A percentile compares a stretch with the other conserved stretches of the same genome.
These are phyloP conservation scores for Syrphus vitripennis DNA, from an alignment of 2,888 invertebrate species.

Conservation along the genomic window DNA sequence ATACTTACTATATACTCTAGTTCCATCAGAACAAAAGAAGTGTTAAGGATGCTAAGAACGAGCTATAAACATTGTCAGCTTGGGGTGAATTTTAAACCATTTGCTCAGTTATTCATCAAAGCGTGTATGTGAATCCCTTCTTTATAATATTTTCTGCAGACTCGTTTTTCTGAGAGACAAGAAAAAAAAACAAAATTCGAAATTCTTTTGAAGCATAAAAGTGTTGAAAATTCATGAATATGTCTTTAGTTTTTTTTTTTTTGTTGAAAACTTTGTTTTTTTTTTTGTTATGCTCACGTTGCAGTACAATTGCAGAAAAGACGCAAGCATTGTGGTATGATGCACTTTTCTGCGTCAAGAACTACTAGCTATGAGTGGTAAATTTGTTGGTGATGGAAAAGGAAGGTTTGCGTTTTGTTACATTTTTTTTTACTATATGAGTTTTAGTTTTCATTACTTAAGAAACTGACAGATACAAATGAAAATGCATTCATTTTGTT, in stretches of 20 bases:
- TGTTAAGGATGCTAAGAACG: constrained; percentile 41
- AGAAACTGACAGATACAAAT: neutral
- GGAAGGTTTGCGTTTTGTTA: neutral
- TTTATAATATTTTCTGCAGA: neutral
- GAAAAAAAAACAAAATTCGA: neutral
- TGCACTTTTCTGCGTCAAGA: constrained; percentile 33
- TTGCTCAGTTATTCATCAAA: constrained; percentile 39
- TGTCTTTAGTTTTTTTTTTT: constrained; percentile 24
- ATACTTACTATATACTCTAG: neutral
- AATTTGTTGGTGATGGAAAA: neutral
- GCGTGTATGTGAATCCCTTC: constrained; percentile 2
- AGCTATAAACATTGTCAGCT: constrained; percentile 23
- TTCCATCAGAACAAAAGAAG: constrained; percentile 21
- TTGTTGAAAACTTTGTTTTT: neutral
- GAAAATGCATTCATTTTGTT: neutral
- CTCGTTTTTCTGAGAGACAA: too few species aligned
- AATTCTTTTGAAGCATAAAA: constrained; percentile 18
- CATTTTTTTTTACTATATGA: neutral
- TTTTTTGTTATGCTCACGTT: neutral
- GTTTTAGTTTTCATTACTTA: neutral
- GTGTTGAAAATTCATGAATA: constrained; percentile 59
- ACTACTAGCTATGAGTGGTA: neutral
- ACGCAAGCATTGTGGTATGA: constrained; percentile 23
- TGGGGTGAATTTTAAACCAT: constrained; percentile 35
- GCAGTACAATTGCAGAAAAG: neutral